Evolutionary conservation across 2,888 invertebrate species (phyloP), one percentile per base, ranked within the genome.

Genomic region (Dendrolimus pini): DNA sequence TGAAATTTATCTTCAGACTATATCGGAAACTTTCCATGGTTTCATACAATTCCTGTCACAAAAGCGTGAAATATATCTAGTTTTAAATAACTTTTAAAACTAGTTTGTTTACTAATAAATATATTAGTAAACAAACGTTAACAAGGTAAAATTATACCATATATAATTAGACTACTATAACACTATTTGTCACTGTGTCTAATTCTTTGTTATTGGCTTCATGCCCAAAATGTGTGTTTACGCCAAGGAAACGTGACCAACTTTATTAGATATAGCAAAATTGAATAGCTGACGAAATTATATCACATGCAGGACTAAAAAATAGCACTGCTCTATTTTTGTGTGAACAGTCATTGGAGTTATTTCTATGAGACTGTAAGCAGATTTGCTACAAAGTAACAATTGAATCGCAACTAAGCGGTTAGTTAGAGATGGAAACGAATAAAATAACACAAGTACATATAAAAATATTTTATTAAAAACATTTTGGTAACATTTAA

Each of bases 381-480:
- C 59, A 47, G 9, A 12, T 47, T 47, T 47, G 47, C 47, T 30
- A 30, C 30, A 12, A 10, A 47, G 47, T 47, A 9, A 47, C 10
- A 10, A 47, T 47, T 10, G 9, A 47, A 2, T 47, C 10, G 10
- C 1, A 47, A 47, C 7, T 53, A 47, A 30, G 30, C 7, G 41
- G 53, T 13, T 1, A 42, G 9, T 47, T 14, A 14, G 14, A 52
- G 54, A 55, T 56, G 30, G 30, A 41, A 59, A 56, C 41, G 60
- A 82, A 75, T 75, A 58, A 84, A 85, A 85, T 78, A 75, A 64
- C 69, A 64, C 59, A 61, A 30, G 10, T 91, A 91, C 90, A 89
- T 91, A 91, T 91, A 91, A 91, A 91, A 91, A 91, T 91, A 91
- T 91, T 91, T 91, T 91, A 91, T 91, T 91, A 91, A 91, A 91